phyloP scores from a whole-genome alignment of 2,888 invertebrate species.

The Oscheius myriophilus region DNA sequence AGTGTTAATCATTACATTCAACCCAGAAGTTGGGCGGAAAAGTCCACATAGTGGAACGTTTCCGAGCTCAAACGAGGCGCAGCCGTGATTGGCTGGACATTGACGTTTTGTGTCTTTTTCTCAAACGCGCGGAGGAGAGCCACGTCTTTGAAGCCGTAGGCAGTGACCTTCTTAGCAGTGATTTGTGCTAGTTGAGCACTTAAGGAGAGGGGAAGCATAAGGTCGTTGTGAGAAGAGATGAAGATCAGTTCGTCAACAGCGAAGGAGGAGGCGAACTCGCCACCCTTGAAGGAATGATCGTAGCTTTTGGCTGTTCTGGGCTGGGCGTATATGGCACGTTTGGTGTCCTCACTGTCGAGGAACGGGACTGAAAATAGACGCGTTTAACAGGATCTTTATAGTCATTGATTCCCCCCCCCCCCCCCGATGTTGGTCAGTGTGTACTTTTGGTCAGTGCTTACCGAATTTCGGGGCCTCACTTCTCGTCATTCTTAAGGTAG shows the following conservation, averaged over 20 bases:
- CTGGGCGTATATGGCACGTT: no score
- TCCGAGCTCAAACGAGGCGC: conserved; percentile 1
- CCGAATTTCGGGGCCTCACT: no score
- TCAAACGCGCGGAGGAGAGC: neutral
- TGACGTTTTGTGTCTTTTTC: neutral
- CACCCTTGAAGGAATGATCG: conserved; percentile 7
- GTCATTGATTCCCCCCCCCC: no score
- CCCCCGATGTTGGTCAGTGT: no score
- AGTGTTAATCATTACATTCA: neutral
- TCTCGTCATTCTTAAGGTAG: no score
- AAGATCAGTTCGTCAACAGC: conserved; percentile 7
- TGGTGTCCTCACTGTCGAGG: conserved; percentile 1
- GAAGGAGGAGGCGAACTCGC: conserved; percentile 1
- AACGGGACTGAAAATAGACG: conserved; percentile 8
- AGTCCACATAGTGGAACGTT: conserved; percentile 6
- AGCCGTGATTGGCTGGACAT: neutral
- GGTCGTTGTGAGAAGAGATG: neutral
- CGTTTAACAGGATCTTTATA: neutral
- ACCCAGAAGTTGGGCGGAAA: neutral
- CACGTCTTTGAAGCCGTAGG: neutral
- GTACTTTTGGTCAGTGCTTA: no score
- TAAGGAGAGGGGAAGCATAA: neutral
- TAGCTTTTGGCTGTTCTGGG: neutral
- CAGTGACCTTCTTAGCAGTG: conserved; percentile 11
- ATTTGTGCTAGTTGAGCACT: conserved; percentile 5